Conservation (phyloP, 2,113 vertebrate species). For the Formicarius rufipectus region DNA sequence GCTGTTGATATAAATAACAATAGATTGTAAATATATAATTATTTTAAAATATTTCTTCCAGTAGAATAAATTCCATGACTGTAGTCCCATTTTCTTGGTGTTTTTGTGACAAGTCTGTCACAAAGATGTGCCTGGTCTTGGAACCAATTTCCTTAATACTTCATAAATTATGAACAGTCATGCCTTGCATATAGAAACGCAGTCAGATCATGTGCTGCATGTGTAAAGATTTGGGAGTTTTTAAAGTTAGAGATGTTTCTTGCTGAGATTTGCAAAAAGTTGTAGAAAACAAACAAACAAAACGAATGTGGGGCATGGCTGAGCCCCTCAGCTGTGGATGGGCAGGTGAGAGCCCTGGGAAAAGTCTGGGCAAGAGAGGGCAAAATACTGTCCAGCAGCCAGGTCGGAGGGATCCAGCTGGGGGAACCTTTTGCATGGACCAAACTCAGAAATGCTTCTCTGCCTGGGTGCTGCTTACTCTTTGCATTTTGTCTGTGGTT, state of each 20-base stretch:
- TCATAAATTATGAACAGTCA: background rate
- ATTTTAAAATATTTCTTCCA: background rate
- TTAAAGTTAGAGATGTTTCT: background rate
- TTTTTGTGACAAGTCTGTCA: background rate
- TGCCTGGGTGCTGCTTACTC: background rate
- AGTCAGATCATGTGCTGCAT: background rate
- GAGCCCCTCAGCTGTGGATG: too few relatives aligned
- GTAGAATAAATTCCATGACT: background rate
- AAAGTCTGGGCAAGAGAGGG: background rate
- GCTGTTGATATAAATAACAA: background rate
- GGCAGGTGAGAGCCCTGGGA: accelerated
- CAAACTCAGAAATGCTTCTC: background rate
- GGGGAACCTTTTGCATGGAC: background rate
- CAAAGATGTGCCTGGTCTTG: background rate
- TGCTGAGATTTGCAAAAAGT: background rate
- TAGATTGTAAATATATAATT: background rate
- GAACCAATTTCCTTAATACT: background rate
- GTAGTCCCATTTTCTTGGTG: background rate
- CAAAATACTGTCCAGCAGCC: background rate
- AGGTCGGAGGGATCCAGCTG: background rate
- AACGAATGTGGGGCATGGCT: accelerated
- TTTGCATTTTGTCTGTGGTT: background rate
- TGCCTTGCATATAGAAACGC: background rate
- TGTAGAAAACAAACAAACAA: background rate
- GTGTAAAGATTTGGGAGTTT: background rate